These are phyloP conservation scores for Onychostruthus taczanowskii DNA, from an alignment of 2,113 vertebrate genomes.

Conservation along the genomic window DNA sequence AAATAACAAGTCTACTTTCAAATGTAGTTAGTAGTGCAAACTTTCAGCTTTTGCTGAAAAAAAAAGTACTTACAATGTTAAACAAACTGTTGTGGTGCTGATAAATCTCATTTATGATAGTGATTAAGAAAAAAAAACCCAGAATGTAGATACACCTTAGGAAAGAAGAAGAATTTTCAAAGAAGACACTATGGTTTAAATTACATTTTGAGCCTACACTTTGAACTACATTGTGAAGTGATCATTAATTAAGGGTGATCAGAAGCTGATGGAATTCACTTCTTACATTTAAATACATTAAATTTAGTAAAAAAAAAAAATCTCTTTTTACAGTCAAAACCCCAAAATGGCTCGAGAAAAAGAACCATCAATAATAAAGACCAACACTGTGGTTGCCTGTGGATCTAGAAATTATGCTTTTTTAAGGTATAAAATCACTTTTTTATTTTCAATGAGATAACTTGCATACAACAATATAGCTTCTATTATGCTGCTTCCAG, in stretches of 20 bases:
- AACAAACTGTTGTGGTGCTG: background rate
- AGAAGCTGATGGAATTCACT: background rate
- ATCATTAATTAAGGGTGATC: background rate
- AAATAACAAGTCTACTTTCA: background rate
- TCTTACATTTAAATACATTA: background rate
- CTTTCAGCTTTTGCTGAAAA: background rate
- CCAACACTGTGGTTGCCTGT: background rate
- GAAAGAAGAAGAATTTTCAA: background rate
- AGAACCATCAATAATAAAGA: background rate
- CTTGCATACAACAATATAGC: background rate
- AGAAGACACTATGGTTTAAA: background rate
- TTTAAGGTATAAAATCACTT: background rate
- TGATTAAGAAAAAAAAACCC: fast-evolving
- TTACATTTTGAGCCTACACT: background rate
- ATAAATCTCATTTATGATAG: background rate
- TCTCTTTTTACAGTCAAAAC: background rate
- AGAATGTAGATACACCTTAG: background rate
- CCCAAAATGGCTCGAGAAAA: background rate
- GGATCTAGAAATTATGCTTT: background rate
- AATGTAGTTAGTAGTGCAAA: background rate
- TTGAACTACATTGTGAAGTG: background rate
- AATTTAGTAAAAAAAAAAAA: background rate
- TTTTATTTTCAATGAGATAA: background rate
- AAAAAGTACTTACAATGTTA: background rate
- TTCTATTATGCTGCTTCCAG: background rate